A percentile compares a stretch with the other conserved stretches of the same genome.
These are phyloP conservation scores for Hirtodrosophila cameraria DNA, from an alignment of 2,888 invertebrate species.

Conservation along the genomic window DNA sequence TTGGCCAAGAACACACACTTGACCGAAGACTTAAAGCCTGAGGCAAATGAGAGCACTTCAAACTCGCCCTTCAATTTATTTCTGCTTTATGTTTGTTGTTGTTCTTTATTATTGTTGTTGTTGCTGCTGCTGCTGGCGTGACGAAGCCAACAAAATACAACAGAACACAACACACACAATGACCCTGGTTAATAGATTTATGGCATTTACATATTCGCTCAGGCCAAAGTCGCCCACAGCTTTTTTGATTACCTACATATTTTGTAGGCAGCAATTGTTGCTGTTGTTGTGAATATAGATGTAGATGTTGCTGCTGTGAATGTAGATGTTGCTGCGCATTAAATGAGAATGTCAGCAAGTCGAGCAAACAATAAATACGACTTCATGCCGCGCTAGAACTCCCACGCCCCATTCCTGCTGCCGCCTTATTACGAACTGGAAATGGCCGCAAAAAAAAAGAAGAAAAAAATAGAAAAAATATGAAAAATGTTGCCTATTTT, in stretches of 20 bases:
- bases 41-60: conserved; percentile 34
- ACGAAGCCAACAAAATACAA: conserved; percentile 50
- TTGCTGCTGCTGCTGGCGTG: conserved; percentile 10
- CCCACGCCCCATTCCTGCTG: too few relatives aligned
- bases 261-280: conserved; percentile 23
- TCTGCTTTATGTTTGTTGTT: neutral
- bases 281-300: conserved; percentile 18
- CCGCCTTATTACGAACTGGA: too few relatives aligned
- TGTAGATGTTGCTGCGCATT: conserved; percentile 45
- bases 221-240: conserved; percentile 15
- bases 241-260: conserved; percentile 49
- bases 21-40: conserved; percentile 32
- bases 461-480: conserved; percentile 23
- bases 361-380: conserved; percentile 60
- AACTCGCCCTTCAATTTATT: conserved; percentile 38
- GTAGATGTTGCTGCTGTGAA: conserved; percentile 11
- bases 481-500: conserved; percentile 53
- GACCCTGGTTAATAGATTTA: conserved; percentile 59
- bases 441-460: too few relatives aligned
- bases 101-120: neutral
- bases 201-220: conserved; percentile 59
- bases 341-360: conserved; percentile 67
- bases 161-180: conserved; percentile 22
- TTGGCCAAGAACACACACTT: conserved; percentile 31
- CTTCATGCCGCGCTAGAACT: conserved; percentile 8